phyloP scores from a whole-genome alignment of 2,113 vertebrate species.

The Zootoca vivipara region DNA sequence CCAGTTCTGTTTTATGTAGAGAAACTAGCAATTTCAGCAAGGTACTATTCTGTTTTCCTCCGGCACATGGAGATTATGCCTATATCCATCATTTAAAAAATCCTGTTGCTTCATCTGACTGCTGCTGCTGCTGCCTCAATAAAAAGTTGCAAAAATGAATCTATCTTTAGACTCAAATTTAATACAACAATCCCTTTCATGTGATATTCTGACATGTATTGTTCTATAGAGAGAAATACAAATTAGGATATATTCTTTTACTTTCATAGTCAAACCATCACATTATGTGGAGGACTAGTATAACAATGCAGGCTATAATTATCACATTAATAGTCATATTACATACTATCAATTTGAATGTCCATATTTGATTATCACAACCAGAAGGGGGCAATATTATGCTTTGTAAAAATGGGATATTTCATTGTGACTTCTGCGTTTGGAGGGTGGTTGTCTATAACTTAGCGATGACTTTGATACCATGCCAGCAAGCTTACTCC shows the following conservation, averaged over 20 bases:
- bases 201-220: not conserved
- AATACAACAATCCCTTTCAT: not conserved
- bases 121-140: not conserved
- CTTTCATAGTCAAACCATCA: not conserved
- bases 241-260: rapidly evolving
- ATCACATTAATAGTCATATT: not conserved
- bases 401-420: slow-evolving; percentile 15
- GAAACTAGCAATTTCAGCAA: not conserved
- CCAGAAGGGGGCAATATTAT: slow-evolving; percentile 58
- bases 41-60: not conserved
- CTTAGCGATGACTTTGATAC: not conserved
- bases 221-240: not conserved
- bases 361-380: slow-evolving; percentile 19
- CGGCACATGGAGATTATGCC: not conserved
- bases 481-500: not conserved
- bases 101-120: not conserved
- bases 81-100: not conserved
- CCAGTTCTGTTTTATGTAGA: not conserved
- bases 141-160: not conserved
- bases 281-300: not conserved
- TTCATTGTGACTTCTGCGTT: slow-evolving; percentile 9
- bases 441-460: not conserved
- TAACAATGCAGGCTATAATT: not conserved
- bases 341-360: not conserved
- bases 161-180: not conserved